These are phyloP conservation scores for Sarcophaga subvicina DNA, from an alignment of 2,888 invertebrate species.

Conservation along the genomic window DNA sequence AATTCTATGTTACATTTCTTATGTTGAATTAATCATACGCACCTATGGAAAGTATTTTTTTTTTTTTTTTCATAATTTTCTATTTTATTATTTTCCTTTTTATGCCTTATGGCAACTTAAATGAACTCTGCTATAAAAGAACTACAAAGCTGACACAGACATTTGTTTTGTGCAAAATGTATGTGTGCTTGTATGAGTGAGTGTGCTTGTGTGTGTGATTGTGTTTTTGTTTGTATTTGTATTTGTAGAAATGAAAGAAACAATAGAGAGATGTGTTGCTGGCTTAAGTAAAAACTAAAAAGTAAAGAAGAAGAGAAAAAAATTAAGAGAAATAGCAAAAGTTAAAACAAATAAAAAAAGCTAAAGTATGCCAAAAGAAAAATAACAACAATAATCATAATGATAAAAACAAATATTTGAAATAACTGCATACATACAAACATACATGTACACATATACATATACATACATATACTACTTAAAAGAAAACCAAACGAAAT, in stretches of 20 bases:
- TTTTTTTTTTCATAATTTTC: constrained; percentile 29
- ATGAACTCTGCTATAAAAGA: constrained; percentile 50
- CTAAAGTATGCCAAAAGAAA: constrained; percentile 59
- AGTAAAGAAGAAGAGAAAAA: not conserved
- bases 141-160: constrained; percentile 27
- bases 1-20: not conserved
- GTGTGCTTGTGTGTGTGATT: not conserved
- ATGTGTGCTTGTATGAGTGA: not conserved
- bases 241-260: constrained; percentile 34
- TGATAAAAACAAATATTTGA: constrained; percentile 65
- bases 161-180: not conserved
- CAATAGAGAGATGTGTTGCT: constrained; percentile 31
- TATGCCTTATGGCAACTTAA: constrained; percentile 38
- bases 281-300: constrained; percentile 6
- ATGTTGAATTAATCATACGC: not conserved
- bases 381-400: constrained; percentile 65
- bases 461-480: too few species aligned
- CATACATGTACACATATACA: not conserved
- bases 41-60: not conserved
- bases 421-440: not conserved
- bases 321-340: constrained; percentile 14
- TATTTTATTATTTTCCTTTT: constrained; percentile 12
- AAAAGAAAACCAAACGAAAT: not conserved
- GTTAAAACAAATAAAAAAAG: constrained; percentile 50
- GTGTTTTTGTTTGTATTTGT: constrained; percentile 13